Percentiles rank a stretch among this genome's conserved stretches.
These are phyloP conservation scores for Odocoileus virginianus DNA, from an alignment of 2,113 vertebrate genomes.

Conservation along the genomic window DNA sequence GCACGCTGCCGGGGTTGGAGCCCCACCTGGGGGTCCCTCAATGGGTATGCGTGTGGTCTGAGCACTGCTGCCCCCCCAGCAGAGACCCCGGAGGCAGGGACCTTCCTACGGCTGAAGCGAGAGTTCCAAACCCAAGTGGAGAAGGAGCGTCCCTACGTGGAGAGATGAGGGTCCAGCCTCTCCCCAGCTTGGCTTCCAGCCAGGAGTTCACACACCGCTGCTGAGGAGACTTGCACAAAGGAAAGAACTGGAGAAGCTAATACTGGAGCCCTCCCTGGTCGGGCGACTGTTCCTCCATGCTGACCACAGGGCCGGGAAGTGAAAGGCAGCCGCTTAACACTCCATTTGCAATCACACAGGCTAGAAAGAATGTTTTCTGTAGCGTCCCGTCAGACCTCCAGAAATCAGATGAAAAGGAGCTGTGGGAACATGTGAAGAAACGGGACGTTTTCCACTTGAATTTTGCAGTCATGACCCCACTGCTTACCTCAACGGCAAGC, in stretches of 20 bases:
- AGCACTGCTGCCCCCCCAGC: neutral
- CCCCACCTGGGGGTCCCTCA: neutral
- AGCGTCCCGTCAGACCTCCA: accelerated
- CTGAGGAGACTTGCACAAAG: too few species aligned
- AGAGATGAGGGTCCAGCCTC: neutral
- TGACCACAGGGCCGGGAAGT: accelerated
- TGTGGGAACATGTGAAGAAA: neutral
- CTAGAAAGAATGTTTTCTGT: neutral
- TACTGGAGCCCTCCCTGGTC: accelerated
- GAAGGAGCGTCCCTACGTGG: accelerated
- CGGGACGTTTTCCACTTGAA: accelerated
- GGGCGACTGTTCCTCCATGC: accelerated
- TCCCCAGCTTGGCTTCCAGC: neutral
- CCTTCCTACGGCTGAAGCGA: neutral
- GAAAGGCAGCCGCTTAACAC: neutral
- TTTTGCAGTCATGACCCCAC: too few species aligned
- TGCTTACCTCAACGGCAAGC: neutral
- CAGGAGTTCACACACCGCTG: accelerated
- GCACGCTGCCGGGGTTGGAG: neutral
- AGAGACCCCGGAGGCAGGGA: neutral
- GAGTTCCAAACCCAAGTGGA: neutral
- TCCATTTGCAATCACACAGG: neutral
- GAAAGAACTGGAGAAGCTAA: neutral
- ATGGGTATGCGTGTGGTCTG: slow-evolving; percentile 27
- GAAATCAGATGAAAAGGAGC: neutral